Evolutionary conservation across 1,140 invertebrate species (phyloP).

Genomic region (Cheumatopsyche charites): DNA sequence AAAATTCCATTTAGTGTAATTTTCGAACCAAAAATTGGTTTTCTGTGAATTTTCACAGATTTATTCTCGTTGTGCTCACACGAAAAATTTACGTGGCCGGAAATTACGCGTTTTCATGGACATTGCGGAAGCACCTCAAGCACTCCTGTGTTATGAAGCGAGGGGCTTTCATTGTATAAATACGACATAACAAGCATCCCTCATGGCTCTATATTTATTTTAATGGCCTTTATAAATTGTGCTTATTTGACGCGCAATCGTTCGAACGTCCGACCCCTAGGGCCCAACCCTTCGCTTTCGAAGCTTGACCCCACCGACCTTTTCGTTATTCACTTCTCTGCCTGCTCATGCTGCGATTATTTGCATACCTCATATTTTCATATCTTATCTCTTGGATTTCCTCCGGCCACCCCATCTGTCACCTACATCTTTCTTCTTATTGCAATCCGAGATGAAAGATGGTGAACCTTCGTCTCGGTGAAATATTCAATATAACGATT

Average conservation of each 20-base stretch:
- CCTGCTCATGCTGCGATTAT: constrained; percentile 11
- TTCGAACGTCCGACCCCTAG: constrained; percentile 16
- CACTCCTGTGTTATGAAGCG: background rate
- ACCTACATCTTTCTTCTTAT: constrained; percentile 17
- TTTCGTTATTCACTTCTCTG: constrained; percentile 9
- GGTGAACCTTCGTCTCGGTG: background rate
- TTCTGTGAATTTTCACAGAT: too few relatives aligned
- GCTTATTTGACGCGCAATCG: constrained; percentile 30
- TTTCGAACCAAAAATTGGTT: too few relatives aligned
- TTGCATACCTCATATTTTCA: constrained; percentile 23
- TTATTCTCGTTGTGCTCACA: background rate
- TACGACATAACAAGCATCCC: constrained; percentile 11
- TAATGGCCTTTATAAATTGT: constrained; percentile 27
- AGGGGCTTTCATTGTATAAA: too few relatives aligned
- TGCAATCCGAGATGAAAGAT: constrained; percentile 19
- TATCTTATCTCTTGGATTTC: constrained; percentile 14
- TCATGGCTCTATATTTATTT: constrained; percentile 23
- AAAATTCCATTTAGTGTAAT: too few relatives aligned
- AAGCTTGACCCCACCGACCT: background rate
- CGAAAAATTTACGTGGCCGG: background rate
- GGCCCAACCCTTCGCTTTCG: background rate
- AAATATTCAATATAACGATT: constrained; percentile 20
- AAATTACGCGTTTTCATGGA: constrained; percentile 6
- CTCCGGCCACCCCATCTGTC: constrained; percentile 2
- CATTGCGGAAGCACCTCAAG: background rate